Base-by-base conservation (phyloP, 1,140 invertebrate genomes). In the Pomacea maculata region DNA sequence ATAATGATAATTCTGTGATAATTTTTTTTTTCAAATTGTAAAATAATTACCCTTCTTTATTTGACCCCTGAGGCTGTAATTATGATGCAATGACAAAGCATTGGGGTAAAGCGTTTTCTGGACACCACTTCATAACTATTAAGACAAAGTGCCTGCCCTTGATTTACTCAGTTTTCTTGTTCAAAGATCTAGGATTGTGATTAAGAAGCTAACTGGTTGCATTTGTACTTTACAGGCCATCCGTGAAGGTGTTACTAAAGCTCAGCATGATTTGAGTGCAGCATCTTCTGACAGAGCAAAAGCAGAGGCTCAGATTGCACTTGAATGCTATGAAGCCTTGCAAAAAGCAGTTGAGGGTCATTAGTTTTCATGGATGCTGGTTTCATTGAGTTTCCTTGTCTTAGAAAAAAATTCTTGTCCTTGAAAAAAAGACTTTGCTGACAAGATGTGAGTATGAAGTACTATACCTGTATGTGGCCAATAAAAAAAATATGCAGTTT, bases 241-340 rank as follows among this genome's bases (percentile, higher is more conserved):
- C 19, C 94, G 94, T 88, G 96, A 98, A 85, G 93, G 95, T 78
- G 92, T 99, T 19, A 93, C 92, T 86, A 95, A 97, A 92, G 97
- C 97, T 21, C 96, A 98, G 88, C 94, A 94, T 79, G 94, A 96
- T 91, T 87, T 97, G 10, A 93, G 92, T 80, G 95, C 96, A 55
- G 97, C 98, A 57, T 91, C 93, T 0, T 94, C 94, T 79, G 97
- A 99, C 5, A 93, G 94, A 91, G 96, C 95, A 34, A 97, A 96
- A 92, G 97, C 97, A 52, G 96, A 97, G 93, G 98, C 97, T 79
- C 94, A 95, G 84, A 98, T 99, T 88, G 96, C 96, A 45, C 93
- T 99, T n/a, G 98, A 99, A 93, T 96, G 98, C 72, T 96, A 95
- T 72, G 96, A 99, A 93, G 96, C 97, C 84, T 93, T 99, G 86